Evolutionary conservation across 1,140 invertebrate genomes (phyloP), one percentile per base, ranked within the genome.

Genomic region (Polypedilum vanderplanki): DNA sequence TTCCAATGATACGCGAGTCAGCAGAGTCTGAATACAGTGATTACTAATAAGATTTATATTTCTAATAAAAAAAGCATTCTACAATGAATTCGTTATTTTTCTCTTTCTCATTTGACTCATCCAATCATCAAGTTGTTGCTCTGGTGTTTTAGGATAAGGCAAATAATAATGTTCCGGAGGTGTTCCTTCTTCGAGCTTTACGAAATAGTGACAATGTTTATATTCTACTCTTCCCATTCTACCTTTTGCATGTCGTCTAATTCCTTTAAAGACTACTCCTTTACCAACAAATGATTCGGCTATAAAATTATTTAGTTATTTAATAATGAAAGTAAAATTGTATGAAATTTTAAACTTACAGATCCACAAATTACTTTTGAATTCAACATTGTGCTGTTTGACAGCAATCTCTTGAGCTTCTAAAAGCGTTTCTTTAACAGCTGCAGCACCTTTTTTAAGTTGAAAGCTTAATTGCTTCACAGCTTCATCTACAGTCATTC

Each of bases 321-420:
- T 24, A 41, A 75, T 40, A 10, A 4, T 70, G 17, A 70, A 18
- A 8, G 24, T 7, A 74, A 40, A 40, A 15, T 40, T 40, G 3
- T 3, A 22, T 4, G n/a, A 74, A n/a, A 33, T 74, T 8, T 22
- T 20, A 41, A 79, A 90, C 90, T 89, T 84, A 97, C 95, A 91
- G 85, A 98, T 90, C 96, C 96, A 99, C 70, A 99, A 85, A 85
- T 98, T 98, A 80, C 92, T 96, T 81, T 89, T 92, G 83, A 90
- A 99, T 85, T 98, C 96, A 40, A 98, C 94, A 88, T 97, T 93
- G 80, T 98, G 96, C 33, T 93, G 82, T 78, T 89, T 87, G 1
- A 98, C 89, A 73, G 96, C 97, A 76, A 94, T 82, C 79, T 93
- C 87, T 81, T 94, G 93, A 3, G 96, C 96, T 87, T 98, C 96